These are phyloP conservation scores for Cheilosia vernalis DNA, from an alignment of 2,888 invertebrate species.

Conservation along the genomic window DNA sequence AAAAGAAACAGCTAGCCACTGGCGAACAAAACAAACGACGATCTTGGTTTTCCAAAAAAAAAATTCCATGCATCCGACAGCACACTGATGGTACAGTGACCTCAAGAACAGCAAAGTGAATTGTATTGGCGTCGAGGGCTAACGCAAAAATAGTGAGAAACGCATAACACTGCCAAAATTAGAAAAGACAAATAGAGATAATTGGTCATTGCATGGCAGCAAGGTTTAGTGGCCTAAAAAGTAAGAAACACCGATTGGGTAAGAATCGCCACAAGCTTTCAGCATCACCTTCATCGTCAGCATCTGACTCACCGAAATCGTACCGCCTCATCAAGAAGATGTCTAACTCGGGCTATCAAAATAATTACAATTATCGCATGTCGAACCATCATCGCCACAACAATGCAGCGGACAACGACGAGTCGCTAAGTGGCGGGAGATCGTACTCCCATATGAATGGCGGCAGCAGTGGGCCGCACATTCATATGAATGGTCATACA, in stretches of 20 bases:
- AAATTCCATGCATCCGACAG: not conserved
- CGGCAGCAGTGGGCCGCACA: conserved; percentile 50
- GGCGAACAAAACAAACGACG: conserved; percentile 18
- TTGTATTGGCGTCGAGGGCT: conserved; percentile 23
- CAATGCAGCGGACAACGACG: conserved; percentile 39
- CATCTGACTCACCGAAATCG: conserved; percentile 29
- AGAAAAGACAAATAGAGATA: not conserved
- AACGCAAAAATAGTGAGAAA: not conserved
- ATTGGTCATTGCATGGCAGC: conserved; percentile 65
- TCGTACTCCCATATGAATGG: conserved; percentile 69
- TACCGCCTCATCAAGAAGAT: conserved; percentile 66
- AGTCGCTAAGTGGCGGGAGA: conserved; percentile 40
- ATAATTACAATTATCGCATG: conserved; percentile 76
- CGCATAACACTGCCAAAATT: conserved; percentile 12
- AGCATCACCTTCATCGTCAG: conserved; percentile 14
- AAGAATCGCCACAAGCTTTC: conserved; percentile 51
- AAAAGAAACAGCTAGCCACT: conserved; percentile 5
- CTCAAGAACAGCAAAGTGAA: not conserved
- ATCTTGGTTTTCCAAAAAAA: conserved; percentile 24
- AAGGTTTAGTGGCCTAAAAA: conserved; percentile 48
- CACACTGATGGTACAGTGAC: not conserved
- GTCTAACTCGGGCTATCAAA: conserved; percentile 78
- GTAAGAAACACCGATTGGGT: conserved; percentile 42
- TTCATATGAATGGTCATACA: conserved; percentile 69
- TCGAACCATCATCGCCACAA: conserved; percentile 69